Conservation (phyloP, 2,797 vertebrate genomes). For the Tiaroga cobitis region DNA sequence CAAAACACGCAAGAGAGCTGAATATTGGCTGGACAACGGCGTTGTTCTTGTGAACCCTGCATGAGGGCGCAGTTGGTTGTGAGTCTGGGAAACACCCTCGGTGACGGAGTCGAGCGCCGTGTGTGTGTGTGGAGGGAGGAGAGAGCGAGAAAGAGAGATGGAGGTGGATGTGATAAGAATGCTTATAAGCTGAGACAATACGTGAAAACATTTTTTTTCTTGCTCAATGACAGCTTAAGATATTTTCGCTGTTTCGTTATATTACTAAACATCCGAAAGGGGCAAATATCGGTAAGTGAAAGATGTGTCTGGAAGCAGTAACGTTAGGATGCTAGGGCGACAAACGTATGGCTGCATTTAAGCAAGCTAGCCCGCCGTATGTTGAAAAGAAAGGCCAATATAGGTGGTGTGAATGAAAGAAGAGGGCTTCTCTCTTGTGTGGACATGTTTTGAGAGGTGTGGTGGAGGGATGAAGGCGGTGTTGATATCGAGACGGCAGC, state of each 20-base stretch:
- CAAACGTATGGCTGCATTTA: slow-evolving; percentile 32
- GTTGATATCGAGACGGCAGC: slow-evolving; percentile 73
- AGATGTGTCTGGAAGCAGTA: slow-evolving; percentile 45
- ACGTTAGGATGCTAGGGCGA: slow-evolving; percentile 53
- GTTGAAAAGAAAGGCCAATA: background rate
- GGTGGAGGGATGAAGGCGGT: slow-evolving; percentile 74
- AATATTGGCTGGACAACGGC: background rate
- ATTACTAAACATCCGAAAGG: background rate
- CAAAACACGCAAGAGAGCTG: background rate
- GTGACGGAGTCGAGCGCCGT: slow-evolving; percentile 36
- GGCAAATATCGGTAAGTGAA: slow-evolving; percentile 4
- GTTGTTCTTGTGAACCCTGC: background rate
- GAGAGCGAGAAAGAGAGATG: slow-evolving; percentile 34
- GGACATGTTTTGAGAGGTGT: slow-evolving; percentile 73
- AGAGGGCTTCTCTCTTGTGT: slow-evolving; percentile 20
- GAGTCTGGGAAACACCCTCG: slow-evolving; percentile 58
- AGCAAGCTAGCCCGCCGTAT: slow-evolving; percentile 5
- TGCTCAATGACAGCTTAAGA: background rate
- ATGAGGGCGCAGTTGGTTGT: slow-evolving; percentile 50
- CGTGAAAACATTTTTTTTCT: background rate
- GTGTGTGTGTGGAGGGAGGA: slow-evolving; percentile 23
- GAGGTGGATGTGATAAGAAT: slow-evolving; percentile 36
- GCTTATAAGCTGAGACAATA: slow-evolving; percentile 15
- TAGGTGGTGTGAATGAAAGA: slow-evolving; percentile 29
- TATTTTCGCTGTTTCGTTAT: background rate